Evolutionary conservation across 2,888 invertebrate genomes (phyloP), one percentile per base, ranked within the genome.

Genomic region (Metopia argyrocephala): DNA sequence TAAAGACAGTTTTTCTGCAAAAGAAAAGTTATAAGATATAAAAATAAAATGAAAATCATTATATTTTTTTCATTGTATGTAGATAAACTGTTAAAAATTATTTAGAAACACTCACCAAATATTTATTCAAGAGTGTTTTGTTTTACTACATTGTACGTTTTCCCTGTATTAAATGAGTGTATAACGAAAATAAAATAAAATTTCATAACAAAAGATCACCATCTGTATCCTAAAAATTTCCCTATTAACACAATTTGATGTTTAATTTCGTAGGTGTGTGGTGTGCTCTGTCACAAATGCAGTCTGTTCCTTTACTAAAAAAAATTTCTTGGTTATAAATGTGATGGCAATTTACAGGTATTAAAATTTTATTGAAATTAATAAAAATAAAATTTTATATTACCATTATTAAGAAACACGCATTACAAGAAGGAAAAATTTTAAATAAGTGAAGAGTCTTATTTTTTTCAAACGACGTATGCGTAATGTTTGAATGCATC

Each of bases 351-450:
- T 80, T 80, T 74, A 15, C 80, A 80, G 80, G 80, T 76, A 80
- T 65, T 80, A 73, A 76, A 80, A 48, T 80, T 80, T 80, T 80
- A 80, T 80, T 74, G 76, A 52, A 76, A 73, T 76, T 69, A 80
- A 76, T 76, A 76, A 76, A 68, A 71, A 76, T 70, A 64, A 79
- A 69, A 64, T 62, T 61, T 68, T 69, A n/a, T n/a, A 76, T 69
- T 62, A 76, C 5, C n/a, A n/a, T 54, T 48, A n/a, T 23, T 69
- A 15, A 68, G 28, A 54, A 28, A 20, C 28, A 21, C 54, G 27
- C 27, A 69, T 9, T n/a, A 68, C 20, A 4, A 12, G 38, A 0
- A 1, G 15, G 3, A 38, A 5, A 12, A 38, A 0, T 15, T 38
- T 38, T 38, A 15, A 38, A 38, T 38, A 15, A n/a, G n/a, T n/a